These are phyloP conservation scores for Nothoprocta pentlandii DNA, from an alignment of 2,113 vertebrate genomes.

Conservation along the genomic window DNA sequence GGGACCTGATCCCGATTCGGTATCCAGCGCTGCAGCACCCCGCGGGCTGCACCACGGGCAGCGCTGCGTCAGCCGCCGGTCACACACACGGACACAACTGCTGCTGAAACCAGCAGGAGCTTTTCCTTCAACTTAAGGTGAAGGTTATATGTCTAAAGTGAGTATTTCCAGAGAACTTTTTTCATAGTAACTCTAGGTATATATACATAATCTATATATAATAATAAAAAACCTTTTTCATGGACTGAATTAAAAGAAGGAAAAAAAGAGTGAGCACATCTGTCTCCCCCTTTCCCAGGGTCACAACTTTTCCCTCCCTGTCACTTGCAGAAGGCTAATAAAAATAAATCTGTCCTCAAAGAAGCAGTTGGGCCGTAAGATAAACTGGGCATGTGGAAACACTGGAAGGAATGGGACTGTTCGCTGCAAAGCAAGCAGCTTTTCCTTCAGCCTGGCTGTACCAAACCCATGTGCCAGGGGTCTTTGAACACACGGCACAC, in stretches of 20 bases:
- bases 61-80: background rate
- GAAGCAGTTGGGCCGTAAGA: background rate
- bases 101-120: background rate
- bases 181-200: too few relatives aligned
- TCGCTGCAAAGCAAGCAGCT: background rate
- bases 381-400: background rate
- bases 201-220: too few relatives aligned
- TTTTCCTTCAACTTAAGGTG: background rate
- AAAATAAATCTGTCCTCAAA: background rate
- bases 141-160: background rate
- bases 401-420: background rate
- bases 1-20: background rate
- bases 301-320: background rate
- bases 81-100: background rate
- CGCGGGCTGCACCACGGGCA: background rate
- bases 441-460: background rate
- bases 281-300: background rate
- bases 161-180: background rate
- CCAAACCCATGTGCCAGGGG: background rate
- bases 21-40: background rate
- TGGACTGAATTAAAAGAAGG: background rate
- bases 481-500: background rate
- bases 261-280: background rate
- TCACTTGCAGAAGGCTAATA: background rate
- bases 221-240: background rate